These are phyloP conservation scores for Myzus persicae DNA, from an alignment of 1,140 invertebrate genomes.

Conservation along the genomic window DNA sequence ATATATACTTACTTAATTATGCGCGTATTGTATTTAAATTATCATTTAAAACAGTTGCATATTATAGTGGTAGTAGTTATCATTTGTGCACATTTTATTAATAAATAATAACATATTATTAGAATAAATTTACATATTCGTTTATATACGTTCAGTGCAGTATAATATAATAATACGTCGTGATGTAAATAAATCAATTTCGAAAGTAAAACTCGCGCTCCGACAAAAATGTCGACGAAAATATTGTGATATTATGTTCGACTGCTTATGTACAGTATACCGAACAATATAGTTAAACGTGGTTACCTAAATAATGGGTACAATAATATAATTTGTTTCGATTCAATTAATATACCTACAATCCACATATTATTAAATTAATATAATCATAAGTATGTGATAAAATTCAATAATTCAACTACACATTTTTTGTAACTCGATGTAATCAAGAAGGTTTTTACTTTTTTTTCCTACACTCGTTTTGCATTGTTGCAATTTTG, in stretches of 20 bases:
- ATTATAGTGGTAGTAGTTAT: neutral
- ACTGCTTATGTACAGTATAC: neutral
- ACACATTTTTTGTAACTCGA: neutral
- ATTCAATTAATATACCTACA: neutral
- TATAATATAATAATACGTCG: neutral
- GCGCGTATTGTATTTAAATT: slow-evolving; percentile 38
- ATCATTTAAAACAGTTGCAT: slow-evolving; percentile 26
- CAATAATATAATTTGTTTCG: too few relatives aligned
- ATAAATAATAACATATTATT: neutral
- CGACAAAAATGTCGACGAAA: neutral
- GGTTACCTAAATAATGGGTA: too few relatives aligned
- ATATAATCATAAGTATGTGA: too few relatives aligned
- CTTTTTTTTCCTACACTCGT: neutral
- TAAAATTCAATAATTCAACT: neutral
- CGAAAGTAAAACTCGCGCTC: neutral
- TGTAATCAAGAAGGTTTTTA: too few relatives aligned
- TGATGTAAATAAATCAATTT: neutral
- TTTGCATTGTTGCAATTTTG: neutral
- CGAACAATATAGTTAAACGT: too few relatives aligned
- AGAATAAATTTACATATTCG: neutral
- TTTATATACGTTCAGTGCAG: neutral
- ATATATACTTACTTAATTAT: neutral
- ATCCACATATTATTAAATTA: too few relatives aligned
- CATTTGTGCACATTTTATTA: slow-evolving; percentile 34
- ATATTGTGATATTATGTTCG: neutral